Base-by-base conservation (phyloP, 2,797 vertebrate species). In the Neosalanx taihuensis region DNA sequence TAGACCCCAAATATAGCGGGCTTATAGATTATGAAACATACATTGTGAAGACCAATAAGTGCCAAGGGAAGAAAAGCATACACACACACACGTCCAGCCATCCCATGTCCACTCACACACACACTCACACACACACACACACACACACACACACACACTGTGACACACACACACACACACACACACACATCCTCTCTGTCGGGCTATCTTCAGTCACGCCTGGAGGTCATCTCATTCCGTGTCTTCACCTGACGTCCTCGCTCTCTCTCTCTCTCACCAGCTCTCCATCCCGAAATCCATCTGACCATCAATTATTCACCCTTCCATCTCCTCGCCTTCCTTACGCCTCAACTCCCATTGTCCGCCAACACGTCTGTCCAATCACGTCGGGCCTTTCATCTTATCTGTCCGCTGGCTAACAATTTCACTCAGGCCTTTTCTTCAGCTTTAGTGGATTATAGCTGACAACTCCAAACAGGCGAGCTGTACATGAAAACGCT, bases 241-340 rank as follows among this genome's bases (percentile, higher is more conserved):
- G 69, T 79, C 72, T 80, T 66, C 59, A 67, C 56, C 76, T 85
- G 79, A 81, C 80, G 83, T n/a, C n/a, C n/a, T n/a, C n/a, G n/a
- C n/a, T n/a, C n/a, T n/a, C n/a, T n/a, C 81, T 83, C 76, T 80
- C 75, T 81, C 31, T 26, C 20, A 57, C 33, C 33, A 83, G 69
- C 73, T 80, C 78, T 76, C 78, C n/a, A 56, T 75, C 75, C 79
- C 7, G 41, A 72, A 77, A 81, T 82, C 63, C 72, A 77, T 70
- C 77, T 61, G 57, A 73, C 78, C 63, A 86, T 90, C 77, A 79
- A 87, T 89, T 85, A 86, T 86, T 86, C 79, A 88, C 72, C 31
- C 57, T 30, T 61, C 37, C 9, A 30, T 62, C 37, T 59, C 41
- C 74, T 76, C 67, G 78, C 46, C 71, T 65, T 79, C 71, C 5